phyloP scores from a whole-genome alignment of 2,888 invertebrate genomes.

The Eupeodes luniger region DNA sequence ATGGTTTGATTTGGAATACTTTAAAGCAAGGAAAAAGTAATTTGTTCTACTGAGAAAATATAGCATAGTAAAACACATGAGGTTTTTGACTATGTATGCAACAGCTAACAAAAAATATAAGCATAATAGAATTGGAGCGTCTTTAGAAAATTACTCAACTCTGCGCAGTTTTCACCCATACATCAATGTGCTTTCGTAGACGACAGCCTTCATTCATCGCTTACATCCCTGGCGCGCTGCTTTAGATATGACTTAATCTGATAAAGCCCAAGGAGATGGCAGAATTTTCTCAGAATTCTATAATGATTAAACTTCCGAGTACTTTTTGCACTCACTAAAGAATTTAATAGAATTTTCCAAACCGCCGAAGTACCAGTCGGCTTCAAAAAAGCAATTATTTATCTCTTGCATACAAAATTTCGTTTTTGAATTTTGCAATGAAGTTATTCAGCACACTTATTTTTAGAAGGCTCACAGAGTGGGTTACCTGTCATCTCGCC shows the following conservation, averaged over 20 bases:
- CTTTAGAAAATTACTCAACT: slow-evolving; percentile 12
- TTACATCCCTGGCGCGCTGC: not conserved
- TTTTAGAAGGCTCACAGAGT: too few relatives aligned
- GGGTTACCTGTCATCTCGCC: too few relatives aligned
- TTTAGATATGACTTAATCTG: not conserved
- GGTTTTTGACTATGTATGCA: not conserved
- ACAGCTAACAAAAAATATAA: not conserved
- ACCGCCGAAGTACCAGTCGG: too few relatives aligned
- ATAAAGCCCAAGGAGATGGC: not conserved
- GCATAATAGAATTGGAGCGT: not conserved
- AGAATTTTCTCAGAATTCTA: too few relatives aligned
- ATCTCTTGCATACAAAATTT: too few relatives aligned
- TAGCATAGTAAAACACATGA: too few relatives aligned
- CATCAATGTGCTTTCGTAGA: not conserved
- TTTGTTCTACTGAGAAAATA: not conserved
- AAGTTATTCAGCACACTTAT: too few relatives aligned
- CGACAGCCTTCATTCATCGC: not conserved
- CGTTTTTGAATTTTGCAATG: too few relatives aligned
- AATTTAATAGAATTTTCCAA: too few relatives aligned
- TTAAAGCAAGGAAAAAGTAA: slow-evolving; percentile 11
- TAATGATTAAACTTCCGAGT: too few relatives aligned
- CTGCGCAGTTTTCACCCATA: not conserved
- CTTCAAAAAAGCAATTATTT: too few relatives aligned
- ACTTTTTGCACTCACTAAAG: not conserved
- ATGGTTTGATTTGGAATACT: slow-evolving; percentile 9